A percentile compares a stretch with the other conserved stretches of the same genome.
phyloP scores from a whole-genome alignment of 2,113 vertebrate genomes.

The Tringa solitaria region DNA sequence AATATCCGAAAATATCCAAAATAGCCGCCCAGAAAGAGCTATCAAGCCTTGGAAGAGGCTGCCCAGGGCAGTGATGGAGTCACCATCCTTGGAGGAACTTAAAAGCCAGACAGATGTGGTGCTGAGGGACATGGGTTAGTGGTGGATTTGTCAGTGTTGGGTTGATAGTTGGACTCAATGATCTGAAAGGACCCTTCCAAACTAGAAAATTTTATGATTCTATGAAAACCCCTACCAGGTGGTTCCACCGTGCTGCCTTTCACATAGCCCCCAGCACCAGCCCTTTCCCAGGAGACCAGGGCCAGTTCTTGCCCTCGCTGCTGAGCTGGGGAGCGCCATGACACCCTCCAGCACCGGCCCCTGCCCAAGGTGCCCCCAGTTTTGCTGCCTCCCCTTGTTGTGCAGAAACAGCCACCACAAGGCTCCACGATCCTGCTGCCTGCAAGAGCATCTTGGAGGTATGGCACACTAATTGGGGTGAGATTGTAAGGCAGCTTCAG shows the following conservation, averaged over 20 bases:
- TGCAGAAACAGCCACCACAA: background rate
- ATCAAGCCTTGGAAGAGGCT: background rate
- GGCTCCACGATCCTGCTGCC: background rate
- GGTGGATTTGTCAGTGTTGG: background rate
- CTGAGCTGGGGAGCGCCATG: background rate
- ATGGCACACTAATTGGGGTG: background rate
- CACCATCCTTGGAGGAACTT: background rate
- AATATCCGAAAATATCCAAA: too few species aligned
- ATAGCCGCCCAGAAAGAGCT: background rate
- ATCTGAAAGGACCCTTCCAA: background rate
- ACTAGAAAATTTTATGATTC: background rate
- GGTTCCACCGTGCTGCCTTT: background rate
- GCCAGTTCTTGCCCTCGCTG: background rate
- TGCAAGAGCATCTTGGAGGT: background rate
- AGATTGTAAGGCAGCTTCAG: background rate
- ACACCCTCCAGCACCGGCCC: background rate
- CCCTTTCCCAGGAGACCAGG: background rate
- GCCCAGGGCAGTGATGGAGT: background rate
- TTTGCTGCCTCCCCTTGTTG: background rate
- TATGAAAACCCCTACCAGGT: background rate
- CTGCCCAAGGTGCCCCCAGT: background rate
- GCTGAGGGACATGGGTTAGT: background rate
- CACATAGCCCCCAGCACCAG: rapidly evolving
- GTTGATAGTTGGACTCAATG: background rate
- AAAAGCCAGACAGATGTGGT: background rate